Percentiles rank a stretch among this genome's conserved stretches.
Evolutionary conservation across 2,797 vertebrate species (phyloP).

Genomic region (Epinephelus coioides): DNA sequence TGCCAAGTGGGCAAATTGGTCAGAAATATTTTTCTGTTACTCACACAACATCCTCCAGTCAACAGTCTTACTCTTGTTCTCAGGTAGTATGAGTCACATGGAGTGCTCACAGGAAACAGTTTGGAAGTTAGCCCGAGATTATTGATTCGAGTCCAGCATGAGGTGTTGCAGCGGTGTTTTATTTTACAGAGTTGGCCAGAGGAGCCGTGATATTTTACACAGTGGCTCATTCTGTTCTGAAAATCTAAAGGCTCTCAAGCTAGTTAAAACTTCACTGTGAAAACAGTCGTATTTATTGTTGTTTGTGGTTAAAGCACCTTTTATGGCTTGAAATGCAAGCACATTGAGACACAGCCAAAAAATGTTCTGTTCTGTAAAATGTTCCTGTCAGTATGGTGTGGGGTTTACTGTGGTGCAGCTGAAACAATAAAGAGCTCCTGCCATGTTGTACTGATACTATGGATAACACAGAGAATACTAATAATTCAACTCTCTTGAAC

Average conservation of each 20-base stretch:
- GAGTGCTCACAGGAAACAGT: not conserved
- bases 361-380: constrained; percentile 9
- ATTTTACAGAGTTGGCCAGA: constrained; percentile 12
- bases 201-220: constrained; percentile 10
- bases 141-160: constrained; percentile 11
- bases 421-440: not conserved
- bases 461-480: not conserved
- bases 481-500: not conserved
- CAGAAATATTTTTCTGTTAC: not conserved
- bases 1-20: not conserved
- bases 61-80: not conserved
- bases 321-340: not conserved
- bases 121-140: not conserved
- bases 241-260: not conserved
- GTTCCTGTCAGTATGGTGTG: not conserved
- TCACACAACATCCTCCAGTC: not conserved
- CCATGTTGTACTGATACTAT: not conserved
- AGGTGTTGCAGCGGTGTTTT: not conserved
- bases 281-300: not conserved
- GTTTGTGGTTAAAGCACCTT: not conserved
- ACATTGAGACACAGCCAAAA: not conserved
- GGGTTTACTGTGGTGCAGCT: not conserved
- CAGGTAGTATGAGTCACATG: not conserved
- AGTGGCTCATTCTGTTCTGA: not conserved
- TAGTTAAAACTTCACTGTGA: not conserved